Base-by-base conservation (phyloP, 2,888 invertebrate species). In the Catocala fraxini region DNA sequence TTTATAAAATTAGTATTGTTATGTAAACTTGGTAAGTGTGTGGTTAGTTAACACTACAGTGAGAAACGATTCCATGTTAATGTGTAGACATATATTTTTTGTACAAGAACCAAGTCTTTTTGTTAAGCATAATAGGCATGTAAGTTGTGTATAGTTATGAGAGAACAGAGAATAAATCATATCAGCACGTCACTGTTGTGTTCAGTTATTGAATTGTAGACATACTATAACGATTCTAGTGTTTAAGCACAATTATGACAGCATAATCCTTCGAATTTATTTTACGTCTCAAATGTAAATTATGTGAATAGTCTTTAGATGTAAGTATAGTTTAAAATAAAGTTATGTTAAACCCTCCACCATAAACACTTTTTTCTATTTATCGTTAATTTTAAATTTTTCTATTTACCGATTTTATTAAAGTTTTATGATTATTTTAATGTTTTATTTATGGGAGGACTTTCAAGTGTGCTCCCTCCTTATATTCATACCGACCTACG, bases 191-290 rank as follows among this genome's bases (percentile, higher is more conserved):
- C 58, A 59, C 63, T 48, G 46, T 51, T 59, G 72, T 71, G 68
- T 65, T 71, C 61, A 46, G 46, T 15, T 46, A 46, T 46, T 45
- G 6, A 54, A 55, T 25, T 51, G 35, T 51, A 39, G 2, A 51
- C 51, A 51, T 39, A 59, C 25, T 39, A 59, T 15, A 62, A 54
- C 34, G 51, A 39, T 57, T 41, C 46, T 51, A 25, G 15, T 39
- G 51, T 39, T 51, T 45, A 59, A 70, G 58, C 77, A 59, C 68
- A 71, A 75, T 54, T 15, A 49, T 73, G 71, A 76, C 74, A 75
- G 69, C 71, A 70, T 78, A 77, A 79, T 70, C 34, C 63, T 76
- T 59, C 71, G 77, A 81, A 77, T 85, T 82, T 79, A 74, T 75
- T 42, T 51, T 73, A 74, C 68, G 70, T 79, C 75, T 78, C 70